Evolutionary conservation across 2,113 vertebrate species (phyloP), one percentile per base, ranked within the genome.

Genomic region (Cinclus cinclus): DNA sequence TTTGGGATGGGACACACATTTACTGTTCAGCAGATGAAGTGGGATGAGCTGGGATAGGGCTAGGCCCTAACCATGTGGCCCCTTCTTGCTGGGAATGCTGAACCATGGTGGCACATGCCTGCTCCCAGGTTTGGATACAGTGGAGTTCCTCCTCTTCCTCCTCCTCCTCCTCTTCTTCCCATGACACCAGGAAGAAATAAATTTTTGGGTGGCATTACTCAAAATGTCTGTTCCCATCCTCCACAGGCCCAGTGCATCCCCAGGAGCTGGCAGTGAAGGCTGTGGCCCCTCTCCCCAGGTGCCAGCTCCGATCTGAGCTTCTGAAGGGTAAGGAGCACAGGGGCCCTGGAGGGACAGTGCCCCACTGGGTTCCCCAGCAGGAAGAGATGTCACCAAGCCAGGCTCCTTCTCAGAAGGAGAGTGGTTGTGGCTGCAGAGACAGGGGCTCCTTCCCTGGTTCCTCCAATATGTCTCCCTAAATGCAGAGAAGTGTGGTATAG

Each of bases 211-310:
- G 33, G 2, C 20, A 41, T 50, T 33, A 21, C 62, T 71, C 35
- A 60, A 22, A 67, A 50, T 37, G 5, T n/a, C 44, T 67, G 9
- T 87, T n/a, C 42, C 39, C 18, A 44, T 77, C 17, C 46, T 95
- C n/a, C 92, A 56, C 94, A 98, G 98, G 73, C 18, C 97, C 89
- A 0, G 31, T 7, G 31, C 64, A 79, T 47, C 97, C 97, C 41
- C 96, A 98, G 91, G 95, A 12, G 19, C 41, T 14, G 0, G 44
- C 0, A 0, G 20, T 64, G 91, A 96, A 90, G 46, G n/a, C 18
- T 15, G 55, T 33, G 70, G 11, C 44, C 2, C 37, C 56, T 76
- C 30, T 96, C 25, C 68, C 68, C 1, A 3, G 5, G 28, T 95
- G 90, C 60, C 86, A 79, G 49, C 46, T 96, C 82, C 92, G 93